Conservation (phyloP, 2,888 invertebrate species). For the Electrophaes corylata region DNA sequence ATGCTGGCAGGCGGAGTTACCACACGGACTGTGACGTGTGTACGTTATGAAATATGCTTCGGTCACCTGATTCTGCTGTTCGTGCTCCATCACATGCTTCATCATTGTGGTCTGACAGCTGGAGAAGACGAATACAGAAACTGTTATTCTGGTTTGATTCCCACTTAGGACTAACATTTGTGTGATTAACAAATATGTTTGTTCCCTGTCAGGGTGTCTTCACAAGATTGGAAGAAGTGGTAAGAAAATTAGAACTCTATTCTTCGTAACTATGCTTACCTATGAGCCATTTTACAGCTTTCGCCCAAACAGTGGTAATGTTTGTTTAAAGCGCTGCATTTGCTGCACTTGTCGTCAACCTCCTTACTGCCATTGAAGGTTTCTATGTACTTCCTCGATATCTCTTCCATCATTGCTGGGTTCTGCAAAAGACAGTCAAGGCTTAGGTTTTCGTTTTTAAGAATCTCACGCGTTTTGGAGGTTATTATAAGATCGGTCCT, state of each 20-base stretch:
- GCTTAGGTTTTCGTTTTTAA: too few relatives aligned
- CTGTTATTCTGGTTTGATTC: background rate
- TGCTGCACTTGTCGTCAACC: slow-evolving; percentile 81
- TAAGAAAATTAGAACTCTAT: too few relatives aligned
- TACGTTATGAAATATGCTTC: slow-evolving; percentile 89
- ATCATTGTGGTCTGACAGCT: slow-evolving; percentile 88
- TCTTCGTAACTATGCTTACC: slow-evolving; percentile 63
- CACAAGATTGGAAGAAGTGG: too few relatives aligned
- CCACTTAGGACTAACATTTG: too few relatives aligned
- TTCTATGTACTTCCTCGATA: slow-evolving; percentile 79
- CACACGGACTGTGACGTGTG: slow-evolving; percentile 86
- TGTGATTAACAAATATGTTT: too few relatives aligned
- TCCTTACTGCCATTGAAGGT: slow-evolving; percentile 78
- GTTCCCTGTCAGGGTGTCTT: too few relatives aligned
- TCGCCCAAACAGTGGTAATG: slow-evolving; percentile 95
- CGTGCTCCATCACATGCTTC: slow-evolving; percentile 94
- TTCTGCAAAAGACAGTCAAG: slow-evolving; percentile 58
- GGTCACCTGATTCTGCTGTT: slow-evolving; percentile 93
- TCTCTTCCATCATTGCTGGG: slow-evolving; percentile 84
- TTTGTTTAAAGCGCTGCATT: slow-evolving; percentile 88
- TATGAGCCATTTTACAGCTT: slow-evolving; percentile 89
- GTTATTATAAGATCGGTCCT: too few relatives aligned
- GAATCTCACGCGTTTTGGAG: too few relatives aligned
- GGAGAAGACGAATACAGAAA: slow-evolving; percentile 23
- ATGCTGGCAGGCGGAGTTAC: slow-evolving; percentile 88